These are phyloP conservation scores for Podarcis cretensis DNA, from an alignment of 2,113 vertebrate species.

Conservation along the genomic window DNA sequence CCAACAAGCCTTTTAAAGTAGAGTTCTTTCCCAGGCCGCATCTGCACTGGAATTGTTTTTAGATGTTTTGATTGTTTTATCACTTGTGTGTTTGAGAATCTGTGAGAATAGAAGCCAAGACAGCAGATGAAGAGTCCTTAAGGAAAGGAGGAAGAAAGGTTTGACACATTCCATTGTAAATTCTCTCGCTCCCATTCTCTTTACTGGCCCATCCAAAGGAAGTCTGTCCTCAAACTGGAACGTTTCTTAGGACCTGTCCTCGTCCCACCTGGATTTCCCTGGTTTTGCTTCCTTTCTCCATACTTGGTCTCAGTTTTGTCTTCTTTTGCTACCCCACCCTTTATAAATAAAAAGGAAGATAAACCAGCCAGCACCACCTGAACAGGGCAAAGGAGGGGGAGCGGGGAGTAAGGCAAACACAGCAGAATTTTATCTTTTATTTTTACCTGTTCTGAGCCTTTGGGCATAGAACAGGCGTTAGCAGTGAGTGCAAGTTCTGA, in stretches of 20 bases:
- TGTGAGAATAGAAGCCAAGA: conserved; percentile 11
- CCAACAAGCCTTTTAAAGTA: no score
- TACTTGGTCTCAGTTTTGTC: conserved; percentile 46
- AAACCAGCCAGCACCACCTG: conserved; percentile 75
- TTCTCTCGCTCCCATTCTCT: conserved; percentile 21
- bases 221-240: conserved; percentile 77
- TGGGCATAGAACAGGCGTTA: conserved; percentile 81
- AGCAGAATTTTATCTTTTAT: conserved; percentile 74
- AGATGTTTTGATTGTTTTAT: no score
- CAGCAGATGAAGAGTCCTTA: conserved; percentile 30
- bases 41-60: no score
- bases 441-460: conserved; percentile 71
- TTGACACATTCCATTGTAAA: background rate
- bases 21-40: no score
- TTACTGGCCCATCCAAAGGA: conserved; percentile 71
- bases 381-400: conserved; percentile 73
- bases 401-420: conserved; percentile 70
- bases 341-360: conserved; percentile 79
- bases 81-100: no score
- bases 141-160: no score
- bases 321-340: conserved; percentile 78
- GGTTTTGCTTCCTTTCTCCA: conserved; percentile 47
- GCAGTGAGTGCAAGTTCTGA: conserved; percentile 72
- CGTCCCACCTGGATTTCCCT: conserved; percentile 79
- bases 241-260: conserved; percentile 77